Conservation (phyloP, 2,113 vertebrate species). For the Oxyura jamaicensis region DNA sequence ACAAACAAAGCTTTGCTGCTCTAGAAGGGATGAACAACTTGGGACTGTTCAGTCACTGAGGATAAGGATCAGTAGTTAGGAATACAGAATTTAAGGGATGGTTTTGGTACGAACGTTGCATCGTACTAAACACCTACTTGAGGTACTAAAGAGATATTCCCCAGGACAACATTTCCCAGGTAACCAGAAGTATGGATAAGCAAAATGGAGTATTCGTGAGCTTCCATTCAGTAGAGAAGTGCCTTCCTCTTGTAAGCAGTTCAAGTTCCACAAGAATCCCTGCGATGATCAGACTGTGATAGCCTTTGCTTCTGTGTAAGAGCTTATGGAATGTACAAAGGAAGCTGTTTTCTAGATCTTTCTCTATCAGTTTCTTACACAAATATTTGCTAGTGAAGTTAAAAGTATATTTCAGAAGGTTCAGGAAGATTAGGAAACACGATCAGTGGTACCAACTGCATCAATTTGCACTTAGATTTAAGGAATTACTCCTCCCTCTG, state of each 20-base stretch:
- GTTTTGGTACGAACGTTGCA: not conserved
- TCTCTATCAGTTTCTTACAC: not conserved
- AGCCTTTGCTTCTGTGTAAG: not conserved
- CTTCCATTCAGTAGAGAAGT: not conserved
- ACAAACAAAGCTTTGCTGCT: not conserved
- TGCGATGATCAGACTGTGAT: not conserved
- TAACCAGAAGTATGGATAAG: not conserved
- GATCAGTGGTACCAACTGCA: not conserved
- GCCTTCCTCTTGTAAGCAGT: not conserved
- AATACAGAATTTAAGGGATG: not conserved
- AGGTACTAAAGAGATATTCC: not conserved
- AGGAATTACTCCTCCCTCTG: not conserved
- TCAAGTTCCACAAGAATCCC: not conserved
- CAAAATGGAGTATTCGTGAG: not conserved
- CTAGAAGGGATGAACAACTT: not conserved
- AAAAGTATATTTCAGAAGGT: not conserved
- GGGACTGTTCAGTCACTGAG: not conserved
- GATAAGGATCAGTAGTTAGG: not conserved
- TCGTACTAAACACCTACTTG: not conserved
- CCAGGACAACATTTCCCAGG: not conserved
- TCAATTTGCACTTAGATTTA: not conserved
- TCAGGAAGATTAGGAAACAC: not conserved
- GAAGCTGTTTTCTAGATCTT: not conserved
- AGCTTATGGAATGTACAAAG: fast-evolving
- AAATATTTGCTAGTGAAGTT: not conserved